These are phyloP conservation scores for Macrosiphum euphorbiae DNA, from an alignment of 2,888 invertebrate genomes.

Conservation along the genomic window DNA sequence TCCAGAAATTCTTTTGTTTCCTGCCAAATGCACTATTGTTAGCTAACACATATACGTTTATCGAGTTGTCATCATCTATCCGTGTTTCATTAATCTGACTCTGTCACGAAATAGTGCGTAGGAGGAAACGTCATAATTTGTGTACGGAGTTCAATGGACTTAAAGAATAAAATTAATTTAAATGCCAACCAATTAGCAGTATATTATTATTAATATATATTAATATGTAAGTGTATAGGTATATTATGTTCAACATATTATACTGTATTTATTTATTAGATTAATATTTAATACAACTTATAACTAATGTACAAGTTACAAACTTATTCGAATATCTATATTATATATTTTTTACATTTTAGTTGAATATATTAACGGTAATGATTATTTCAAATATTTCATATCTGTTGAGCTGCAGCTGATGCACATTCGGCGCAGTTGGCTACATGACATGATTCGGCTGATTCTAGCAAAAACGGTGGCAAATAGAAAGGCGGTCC, in stretches of 20 bases:
- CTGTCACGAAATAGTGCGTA: conserved; percentile 1
- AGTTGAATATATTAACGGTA: conserved; percentile 28
- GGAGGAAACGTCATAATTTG: neutral
- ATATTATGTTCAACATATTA: neutral
- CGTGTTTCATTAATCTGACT: conserved; percentile 47
- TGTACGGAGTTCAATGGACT: neutral
- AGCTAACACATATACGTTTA: conserved; percentile 31
- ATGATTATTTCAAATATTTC: neutral
- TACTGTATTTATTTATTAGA: neutral
- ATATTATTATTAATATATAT: neutral
- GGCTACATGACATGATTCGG: conserved; percentile 57
- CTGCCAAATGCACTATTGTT: conserved; percentile 59
- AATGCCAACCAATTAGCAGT: neutral
- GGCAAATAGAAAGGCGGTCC: conserved; percentile 62
- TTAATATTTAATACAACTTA: conserved; percentile 6
- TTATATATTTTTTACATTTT: neutral
- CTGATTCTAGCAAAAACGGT: conserved; percentile 57
- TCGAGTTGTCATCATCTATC: conserved; percentile 34
- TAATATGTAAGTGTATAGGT: neutral
- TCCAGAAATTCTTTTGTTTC: conserved; percentile 57
- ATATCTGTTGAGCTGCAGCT: conserved; percentile 58
- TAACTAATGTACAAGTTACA: neutral
- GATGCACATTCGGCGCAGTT: conserved; percentile 57
- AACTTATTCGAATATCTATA: conserved; percentile 23
- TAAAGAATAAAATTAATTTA: neutral